A percentile compares a stretch with the other conserved stretches of the same genome.
Evolutionary conservation across 2,888 invertebrate species (phyloP).

Genomic region (Pristionchus arcanus): DNA sequence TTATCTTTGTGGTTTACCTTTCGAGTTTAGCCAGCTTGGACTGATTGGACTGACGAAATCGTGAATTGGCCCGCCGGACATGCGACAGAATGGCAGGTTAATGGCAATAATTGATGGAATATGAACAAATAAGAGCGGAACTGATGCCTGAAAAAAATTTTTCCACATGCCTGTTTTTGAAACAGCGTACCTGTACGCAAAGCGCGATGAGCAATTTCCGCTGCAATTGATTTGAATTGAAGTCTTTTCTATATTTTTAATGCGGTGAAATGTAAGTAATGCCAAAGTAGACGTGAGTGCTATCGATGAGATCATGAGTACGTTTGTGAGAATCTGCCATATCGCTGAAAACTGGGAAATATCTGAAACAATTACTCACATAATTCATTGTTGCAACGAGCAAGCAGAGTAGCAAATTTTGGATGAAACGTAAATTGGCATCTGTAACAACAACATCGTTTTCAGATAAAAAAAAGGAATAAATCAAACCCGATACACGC

Average conservation of each 20-base stretch:
- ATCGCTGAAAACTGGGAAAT: background rate
- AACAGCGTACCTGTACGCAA: background rate
- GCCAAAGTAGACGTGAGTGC: background rate
- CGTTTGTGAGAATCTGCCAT: background rate
- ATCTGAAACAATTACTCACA: background rate
- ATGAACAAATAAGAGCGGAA: background rate
- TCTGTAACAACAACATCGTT: background rate
- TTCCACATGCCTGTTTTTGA: background rate
- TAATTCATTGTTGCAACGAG: conserved; percentile 16
- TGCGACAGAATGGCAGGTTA: background rate
- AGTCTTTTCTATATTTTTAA: background rate
- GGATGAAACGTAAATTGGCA: background rate
- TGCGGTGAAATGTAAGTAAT: background rate
- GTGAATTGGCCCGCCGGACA: background rate
- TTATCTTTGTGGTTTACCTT: too few relatives aligned
- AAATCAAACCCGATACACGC: background rate
- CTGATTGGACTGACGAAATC: background rate
- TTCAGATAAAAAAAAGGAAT: background rate
- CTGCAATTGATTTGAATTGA: background rate
- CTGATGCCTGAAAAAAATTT: background rate
- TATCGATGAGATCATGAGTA: background rate
- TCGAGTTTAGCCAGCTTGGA: too few relatives aligned
- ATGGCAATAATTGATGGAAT: background rate
- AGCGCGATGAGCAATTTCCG: background rate
- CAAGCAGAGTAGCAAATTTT: background rate